phyloP scores from a whole-genome alignment of 2,888 invertebrate genomes.

The Scaptomyza polygonia region DNA sequence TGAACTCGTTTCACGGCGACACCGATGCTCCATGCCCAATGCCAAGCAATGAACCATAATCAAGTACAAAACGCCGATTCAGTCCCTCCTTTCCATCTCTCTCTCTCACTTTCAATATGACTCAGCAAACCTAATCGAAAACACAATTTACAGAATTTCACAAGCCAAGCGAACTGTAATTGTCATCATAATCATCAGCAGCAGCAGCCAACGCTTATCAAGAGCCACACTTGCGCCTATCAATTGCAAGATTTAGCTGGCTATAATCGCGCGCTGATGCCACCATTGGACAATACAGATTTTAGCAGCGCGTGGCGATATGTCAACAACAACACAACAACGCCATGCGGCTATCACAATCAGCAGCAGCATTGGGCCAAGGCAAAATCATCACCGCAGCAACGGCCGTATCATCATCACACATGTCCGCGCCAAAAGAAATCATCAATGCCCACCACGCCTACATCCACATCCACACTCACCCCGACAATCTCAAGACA shows the following conservation, averaged over 20 bases:
- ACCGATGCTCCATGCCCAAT: constrained; percentile 27
- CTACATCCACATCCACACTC: constrained; percentile 12
- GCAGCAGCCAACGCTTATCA: constrained; percentile 64
- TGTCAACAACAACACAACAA: constrained; percentile 65
- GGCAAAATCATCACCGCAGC: constrained; percentile 32
- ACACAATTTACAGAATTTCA: constrained; percentile 72
- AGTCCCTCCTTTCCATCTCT: background rate
- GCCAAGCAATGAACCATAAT: constrained; percentile 68
- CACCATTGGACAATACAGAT: constrained; percentile 81
- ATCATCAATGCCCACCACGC: constrained; percentile 27
- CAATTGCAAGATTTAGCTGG: constrained; percentile 80
- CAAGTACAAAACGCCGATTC: constrained; percentile 59
- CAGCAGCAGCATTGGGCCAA: constrained; percentile 47
- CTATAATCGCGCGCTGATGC: constrained; percentile 81
- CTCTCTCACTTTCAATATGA: background rate
- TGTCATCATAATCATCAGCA: constrained; percentile 58
- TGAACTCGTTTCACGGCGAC: constrained; percentile 60
- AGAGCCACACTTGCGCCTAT: constrained; percentile 81
- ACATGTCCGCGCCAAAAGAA: constrained; percentile 67
- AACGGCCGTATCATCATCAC: constrained; percentile 62
- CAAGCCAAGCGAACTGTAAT: constrained; percentile 74
- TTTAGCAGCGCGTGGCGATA: constrained; percentile 65
- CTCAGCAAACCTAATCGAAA: constrained; percentile 2
- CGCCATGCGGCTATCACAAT: constrained; percentile 58
- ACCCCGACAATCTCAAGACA: constrained; percentile 38